Conservation (phyloP, 2,888 invertebrate genomes). For the Drosophila phalerata region DNA sequence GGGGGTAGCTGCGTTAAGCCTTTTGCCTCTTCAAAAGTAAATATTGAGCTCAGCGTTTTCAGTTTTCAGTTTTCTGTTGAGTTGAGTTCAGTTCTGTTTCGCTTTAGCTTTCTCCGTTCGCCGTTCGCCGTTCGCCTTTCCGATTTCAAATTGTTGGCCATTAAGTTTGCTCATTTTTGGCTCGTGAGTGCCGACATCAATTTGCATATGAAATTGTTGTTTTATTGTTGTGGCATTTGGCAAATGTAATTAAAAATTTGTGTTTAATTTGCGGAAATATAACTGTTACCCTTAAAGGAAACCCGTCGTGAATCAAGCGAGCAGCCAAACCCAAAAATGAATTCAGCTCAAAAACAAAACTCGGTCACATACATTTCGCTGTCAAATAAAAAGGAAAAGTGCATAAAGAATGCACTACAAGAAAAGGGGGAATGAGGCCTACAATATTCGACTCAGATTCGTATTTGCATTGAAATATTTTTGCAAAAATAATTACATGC, state of each 20-base stretch:
- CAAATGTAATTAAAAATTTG: slow-evolving; percentile 76
- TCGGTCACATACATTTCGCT: slow-evolving; percentile 76
- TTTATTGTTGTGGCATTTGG: slow-evolving; percentile 55
- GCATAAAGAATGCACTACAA: slow-evolving; percentile 66
- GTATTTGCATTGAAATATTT: slow-evolving; percentile 79
- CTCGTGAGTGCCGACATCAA: slow-evolving; percentile 56
- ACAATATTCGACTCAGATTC: slow-evolving; percentile 51
- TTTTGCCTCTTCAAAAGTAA: slow-evolving; percentile 52
- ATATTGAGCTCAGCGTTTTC: slow-evolving; percentile 69
- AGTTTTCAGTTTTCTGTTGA: slow-evolving; percentile 55
- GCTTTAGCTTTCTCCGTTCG: slow-evolving; percentile 31
- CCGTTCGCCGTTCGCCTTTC: no score
- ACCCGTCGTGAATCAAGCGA: slow-evolving; percentile 2
- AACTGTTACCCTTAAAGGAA: slow-evolving; percentile 43
- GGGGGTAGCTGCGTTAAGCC: slow-evolving; percentile 51
- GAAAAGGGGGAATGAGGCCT: slow-evolving; percentile 65
- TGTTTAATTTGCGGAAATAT: slow-evolving; percentile 66
- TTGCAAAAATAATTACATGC: slow-evolving; percentile 79
- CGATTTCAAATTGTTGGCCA: slow-evolving; percentile 77
- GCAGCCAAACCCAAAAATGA: slow-evolving; percentile 10
- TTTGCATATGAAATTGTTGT: slow-evolving; percentile 77
- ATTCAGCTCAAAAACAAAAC: slow-evolving; percentile 34
- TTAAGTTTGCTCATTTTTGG: slow-evolving; percentile 70
- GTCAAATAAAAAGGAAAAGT: slow-evolving; percentile 77
- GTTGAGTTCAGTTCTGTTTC: slow-evolving; percentile 8